Percentiles rank a stretch among this genome's conserved stretches.
Evolutionary conservation across 2,888 invertebrate species (phyloP).

Genomic region (Himalopsyche kuldschensis): DNA sequence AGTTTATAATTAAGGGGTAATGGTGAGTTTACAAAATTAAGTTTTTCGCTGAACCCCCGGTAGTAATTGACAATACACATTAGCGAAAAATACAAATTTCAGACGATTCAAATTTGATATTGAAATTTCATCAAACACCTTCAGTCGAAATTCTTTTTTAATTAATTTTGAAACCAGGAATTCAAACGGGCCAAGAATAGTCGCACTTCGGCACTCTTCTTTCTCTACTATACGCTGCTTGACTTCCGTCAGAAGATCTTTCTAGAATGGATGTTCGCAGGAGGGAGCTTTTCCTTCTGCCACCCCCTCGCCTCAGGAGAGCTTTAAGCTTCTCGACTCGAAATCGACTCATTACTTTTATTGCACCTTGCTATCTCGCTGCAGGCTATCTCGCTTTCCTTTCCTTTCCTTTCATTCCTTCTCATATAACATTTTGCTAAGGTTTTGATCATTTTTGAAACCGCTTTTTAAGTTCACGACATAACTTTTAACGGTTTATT

Average conservation of each 20-base stretch:
- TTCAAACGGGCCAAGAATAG: background rate
- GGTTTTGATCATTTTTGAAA: background rate
- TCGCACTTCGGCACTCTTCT: background rate
- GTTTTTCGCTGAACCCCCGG: no score
- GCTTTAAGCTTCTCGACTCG: constrained; percentile 26
- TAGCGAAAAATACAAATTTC: no score
- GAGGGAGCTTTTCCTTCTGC: background rate
- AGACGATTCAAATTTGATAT: no score
- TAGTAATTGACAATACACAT: no score
- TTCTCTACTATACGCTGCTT: background rate
- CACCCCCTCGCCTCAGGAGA: background rate
- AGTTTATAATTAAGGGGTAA: no score
- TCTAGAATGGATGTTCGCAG: background rate
- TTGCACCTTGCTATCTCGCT: background rate
- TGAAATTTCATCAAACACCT: no score
- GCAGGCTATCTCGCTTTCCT: background rate
- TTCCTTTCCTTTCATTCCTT: background rate
- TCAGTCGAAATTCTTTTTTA: no score
- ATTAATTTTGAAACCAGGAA: background rate
- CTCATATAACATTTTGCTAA: background rate
- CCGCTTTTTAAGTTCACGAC: background rate
- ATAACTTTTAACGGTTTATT: background rate
- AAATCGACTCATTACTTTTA: constrained; percentile 27
- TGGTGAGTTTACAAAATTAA: no score
- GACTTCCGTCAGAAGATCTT: background rate